Base-by-base conservation (phyloP, 2,888 invertebrate genomes). In the Hydroisotoma schaefferi region DNA sequence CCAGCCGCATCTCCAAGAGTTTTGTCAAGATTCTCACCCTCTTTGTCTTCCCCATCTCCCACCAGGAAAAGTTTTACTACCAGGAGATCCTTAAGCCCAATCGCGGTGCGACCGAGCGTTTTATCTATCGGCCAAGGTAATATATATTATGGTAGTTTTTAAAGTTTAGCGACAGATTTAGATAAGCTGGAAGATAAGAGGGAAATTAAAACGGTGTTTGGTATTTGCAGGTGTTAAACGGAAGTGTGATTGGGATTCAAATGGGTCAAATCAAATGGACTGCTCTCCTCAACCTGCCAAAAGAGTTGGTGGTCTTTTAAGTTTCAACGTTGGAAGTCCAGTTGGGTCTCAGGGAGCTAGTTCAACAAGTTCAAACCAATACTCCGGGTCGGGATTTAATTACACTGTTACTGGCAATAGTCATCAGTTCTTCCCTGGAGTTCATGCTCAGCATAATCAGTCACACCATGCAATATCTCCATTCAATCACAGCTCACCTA, bases 11-110 rank as follows among this genome's bases (percentile, higher is more conserved):
- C 72, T 12, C 72, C 72, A 23, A 49, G 69, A 18, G 65, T 72
- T 0, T 20, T 70, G 20, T 64, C 61, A 15, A 57, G 72, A 40
- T 72, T 72, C 56, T 72, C 72, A 18, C 72, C 72, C 1, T 64
- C 67, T 10, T 54, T 66, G 12, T 69, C 69, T 2, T 72, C 72
- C 6, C 72, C 72, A 0, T 72, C 72, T 10, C 72, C 72, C 0
- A 72, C 72, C 1, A 43, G 72, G 23, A 72, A 72, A 65, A 72
- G 72, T 59, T 72, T 72, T 48, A 72, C 72, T 12, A 68, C 70
- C 6, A 44, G 72, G 23, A 49, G 72, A 46, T 70, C 70, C n/a
- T 52, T 69, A 1, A 69, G 69, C 52, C 72, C 72, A 8, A 72
- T 72, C 23, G 70, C 72, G 38, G 67, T 67, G 27, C 59, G 72